A percentile compares a stretch with the other conserved stretches of the same genome.
Evolutionary conservation across 2,797 vertebrate genomes (phyloP).

Genomic region (Tragopan temminckii): DNA sequence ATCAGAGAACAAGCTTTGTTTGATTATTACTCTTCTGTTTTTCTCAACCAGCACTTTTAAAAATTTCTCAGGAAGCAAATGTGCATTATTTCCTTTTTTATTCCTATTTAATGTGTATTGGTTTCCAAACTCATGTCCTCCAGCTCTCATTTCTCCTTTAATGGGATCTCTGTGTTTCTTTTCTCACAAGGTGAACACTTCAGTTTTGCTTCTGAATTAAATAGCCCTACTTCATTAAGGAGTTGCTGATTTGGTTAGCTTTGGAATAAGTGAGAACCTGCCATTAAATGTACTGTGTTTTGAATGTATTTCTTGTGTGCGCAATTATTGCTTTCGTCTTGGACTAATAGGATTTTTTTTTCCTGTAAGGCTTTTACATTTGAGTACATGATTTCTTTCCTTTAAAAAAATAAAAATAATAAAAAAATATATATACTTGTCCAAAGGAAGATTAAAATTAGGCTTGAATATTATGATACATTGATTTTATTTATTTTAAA

Average conservation of each 20-base stretch:
- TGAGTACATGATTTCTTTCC: not conserved
- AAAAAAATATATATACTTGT: not conserved
- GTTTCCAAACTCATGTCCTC: not conserved
- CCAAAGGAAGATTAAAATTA: constrained; percentile 27
- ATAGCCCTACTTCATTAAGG: not conserved
- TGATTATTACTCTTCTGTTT: constrained; percentile 32
- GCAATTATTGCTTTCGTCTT: not conserved
- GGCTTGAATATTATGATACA: constrained; percentile 30
- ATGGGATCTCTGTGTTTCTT: not conserved
- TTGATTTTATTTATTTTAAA: not conserved
- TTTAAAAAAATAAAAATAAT: no score
- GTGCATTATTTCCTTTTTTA: not conserved
- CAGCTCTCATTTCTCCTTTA: not conserved
- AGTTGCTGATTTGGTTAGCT: not conserved
- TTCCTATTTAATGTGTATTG: not conserved
- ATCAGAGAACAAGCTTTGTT: constrained; percentile 17
- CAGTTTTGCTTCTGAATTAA: not conserved
- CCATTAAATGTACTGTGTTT: not conserved
- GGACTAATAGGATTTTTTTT: not conserved
- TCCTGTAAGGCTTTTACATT: not conserved
- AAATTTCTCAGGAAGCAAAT: constrained; percentile 27
- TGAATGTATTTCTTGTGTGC: not conserved
- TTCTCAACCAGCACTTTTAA: not conserved
- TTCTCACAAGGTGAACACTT: not conserved
- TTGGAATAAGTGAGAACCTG: not conserved